Evolutionary conservation across 2,797 vertebrate species (phyloP), one percentile per base, ranked within the genome.

Genomic region (Syndactyla subalaris): DNA sequence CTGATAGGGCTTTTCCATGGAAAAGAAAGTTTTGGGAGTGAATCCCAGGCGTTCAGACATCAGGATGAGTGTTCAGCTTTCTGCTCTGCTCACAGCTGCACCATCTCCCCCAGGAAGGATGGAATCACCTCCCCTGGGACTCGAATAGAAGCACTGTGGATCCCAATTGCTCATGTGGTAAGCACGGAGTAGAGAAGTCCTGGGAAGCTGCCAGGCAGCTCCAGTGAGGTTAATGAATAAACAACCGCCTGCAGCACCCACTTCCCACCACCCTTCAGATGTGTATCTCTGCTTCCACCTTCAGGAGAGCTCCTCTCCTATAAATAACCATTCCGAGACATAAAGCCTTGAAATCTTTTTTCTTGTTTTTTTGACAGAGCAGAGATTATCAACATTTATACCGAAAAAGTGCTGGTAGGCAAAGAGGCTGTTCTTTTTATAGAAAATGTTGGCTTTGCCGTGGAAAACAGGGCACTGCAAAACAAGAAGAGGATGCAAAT

Each of bases 211-310:
- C 93, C 94, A 95, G 85, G 34, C 13, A 26, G 58, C 77, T 46
- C 29, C 66, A 5, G 43, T 2, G 77, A 92, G 81, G 92, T 95
- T 95, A 94, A 95, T 94, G 92, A 91, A 91, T 85, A 95, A 95
- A 93, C 90, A 92, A 73, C 75, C 16, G 77, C 93, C 93, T 65
- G 90, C 86, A 74, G 93, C 29, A 46, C 86, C 59, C 61, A 16
- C 58, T 85, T 39, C 45, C 36, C 12, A 14, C 74, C 51, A 2
- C 59, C 21, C 59, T 41, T 30, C 39, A 30, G 29, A 62, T 45
- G 32, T n/a, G 43, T n/a, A 67, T 79, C 92, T 86, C 52, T 54
- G 73, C 57, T 72, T 73, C 59, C 68, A 92, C 94, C 93, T 66
- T 43, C 7, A 26, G 55, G 77, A 92, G 86, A 48, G 26, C 61